Percentiles rank a stretch among this genome's conserved stretches.
Conservation (phyloP, 2,113 vertebrate species). For the Sebastes schlegelii region DNA sequence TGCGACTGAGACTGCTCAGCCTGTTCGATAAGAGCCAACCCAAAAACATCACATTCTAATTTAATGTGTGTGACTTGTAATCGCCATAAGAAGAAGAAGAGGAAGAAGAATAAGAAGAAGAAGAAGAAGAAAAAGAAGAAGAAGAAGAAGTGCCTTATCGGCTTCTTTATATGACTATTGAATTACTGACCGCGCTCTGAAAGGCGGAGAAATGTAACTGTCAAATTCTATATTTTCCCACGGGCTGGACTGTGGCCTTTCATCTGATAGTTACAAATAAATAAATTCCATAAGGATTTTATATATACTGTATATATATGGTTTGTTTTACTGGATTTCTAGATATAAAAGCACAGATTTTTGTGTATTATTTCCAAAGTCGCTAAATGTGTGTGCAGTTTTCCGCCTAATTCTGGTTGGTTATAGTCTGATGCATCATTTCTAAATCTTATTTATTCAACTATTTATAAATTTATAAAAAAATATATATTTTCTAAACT, state of each 20-base stretch:
- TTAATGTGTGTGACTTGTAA: not conserved
- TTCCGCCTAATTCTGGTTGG: not conserved
- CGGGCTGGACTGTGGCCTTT: not conserved
- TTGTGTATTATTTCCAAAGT: not conserved
- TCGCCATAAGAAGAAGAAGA: no score
- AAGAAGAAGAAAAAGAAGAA: no score
- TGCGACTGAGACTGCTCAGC: not conserved
- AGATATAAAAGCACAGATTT: not conserved
- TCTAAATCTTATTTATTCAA: not conserved
- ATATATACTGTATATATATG: no score
- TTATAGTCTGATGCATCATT: not conserved
- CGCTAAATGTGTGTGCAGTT: not conserved
- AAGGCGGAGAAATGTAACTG: not conserved
- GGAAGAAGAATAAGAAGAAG: no score
- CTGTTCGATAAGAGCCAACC: constrained; percentile 4
- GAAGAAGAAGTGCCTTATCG: not conserved
- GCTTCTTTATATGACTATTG: not conserved
- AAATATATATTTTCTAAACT: not conserved
- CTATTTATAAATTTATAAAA: not conserved
- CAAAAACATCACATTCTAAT: not conserved
- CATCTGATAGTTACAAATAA: not conserved
- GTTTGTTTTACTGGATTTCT: not conserved
- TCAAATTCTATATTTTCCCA: not conserved
- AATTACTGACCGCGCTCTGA: not conserved
- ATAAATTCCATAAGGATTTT: not conserved